Evolutionary conservation across 2,888 invertebrate genomes (phyloP).

Genomic region (Trimorus sp.): DNA sequence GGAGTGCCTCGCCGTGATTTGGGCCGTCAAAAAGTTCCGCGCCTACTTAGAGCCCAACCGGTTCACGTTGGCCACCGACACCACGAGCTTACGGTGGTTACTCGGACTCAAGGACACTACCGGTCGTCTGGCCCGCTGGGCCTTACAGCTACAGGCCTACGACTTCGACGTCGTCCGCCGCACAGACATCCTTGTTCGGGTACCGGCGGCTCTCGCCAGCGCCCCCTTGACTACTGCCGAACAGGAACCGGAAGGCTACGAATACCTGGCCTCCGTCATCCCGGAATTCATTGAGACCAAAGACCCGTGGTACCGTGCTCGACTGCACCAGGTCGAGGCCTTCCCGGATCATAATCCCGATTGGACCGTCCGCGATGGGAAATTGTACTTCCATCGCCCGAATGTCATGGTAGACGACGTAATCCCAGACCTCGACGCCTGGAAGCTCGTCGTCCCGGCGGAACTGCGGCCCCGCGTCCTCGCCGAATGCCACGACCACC

Average conservation of each 20-base stretch:
- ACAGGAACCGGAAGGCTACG: too few relatives aligned
- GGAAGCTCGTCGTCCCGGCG: not conserved
- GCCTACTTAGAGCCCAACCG: conserved; percentile 50
- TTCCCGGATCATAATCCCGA: not conserved
- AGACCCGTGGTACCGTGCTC: not conserved
- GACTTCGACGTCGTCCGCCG: not conserved
- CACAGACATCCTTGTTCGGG: not conserved
- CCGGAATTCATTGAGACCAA: not conserved
- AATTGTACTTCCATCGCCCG: conserved; percentile 3
- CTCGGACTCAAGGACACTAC: not conserved
- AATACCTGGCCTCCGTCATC: not conserved
- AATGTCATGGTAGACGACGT: not conserved
- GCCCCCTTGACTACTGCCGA: not conserved
- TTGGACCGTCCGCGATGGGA: not conserved
- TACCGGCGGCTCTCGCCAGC: not conserved
- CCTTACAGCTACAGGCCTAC: not conserved
- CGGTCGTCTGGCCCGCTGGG: conserved; percentile 3
- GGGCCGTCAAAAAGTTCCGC: conserved; percentile 45
- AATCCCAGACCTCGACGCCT: not conserved
- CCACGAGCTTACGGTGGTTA: conserved; percentile 44
- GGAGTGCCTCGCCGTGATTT: conserved; percentile 43
- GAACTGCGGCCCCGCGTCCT: not conserved
- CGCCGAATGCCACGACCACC: too few relatives aligned
- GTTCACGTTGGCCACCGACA: conserved; percentile 46
- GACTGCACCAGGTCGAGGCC: not conserved